Evolutionary conservation across 2,888 invertebrate species (phyloP).

Genomic region (Drosophila algonquin): DNA sequence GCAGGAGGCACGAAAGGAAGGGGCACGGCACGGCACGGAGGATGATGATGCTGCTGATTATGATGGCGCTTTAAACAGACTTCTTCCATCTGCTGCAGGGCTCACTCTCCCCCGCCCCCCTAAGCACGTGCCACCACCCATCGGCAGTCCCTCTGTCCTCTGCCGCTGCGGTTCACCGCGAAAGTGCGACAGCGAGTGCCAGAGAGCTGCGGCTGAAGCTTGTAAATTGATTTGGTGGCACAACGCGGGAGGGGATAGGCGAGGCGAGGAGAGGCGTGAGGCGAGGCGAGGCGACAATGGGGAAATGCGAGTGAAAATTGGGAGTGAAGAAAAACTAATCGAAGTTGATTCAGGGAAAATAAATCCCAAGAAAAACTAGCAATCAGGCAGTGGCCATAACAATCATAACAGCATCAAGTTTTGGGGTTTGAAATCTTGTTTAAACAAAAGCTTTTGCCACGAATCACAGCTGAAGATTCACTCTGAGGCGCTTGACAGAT

Average conservation of each 20-base stretch:
- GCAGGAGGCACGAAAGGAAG: background rate
- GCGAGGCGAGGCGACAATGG: slow-evolving; percentile 5
- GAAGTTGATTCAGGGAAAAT: background rate
- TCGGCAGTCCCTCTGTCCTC: slow-evolving; percentile 3
- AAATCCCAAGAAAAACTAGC: background rate
- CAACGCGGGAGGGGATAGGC: background rate
- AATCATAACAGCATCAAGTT: background rate
- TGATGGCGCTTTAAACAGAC: slow-evolving; percentile 54
- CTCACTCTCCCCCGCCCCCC: background rate
- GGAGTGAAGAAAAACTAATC: background rate
- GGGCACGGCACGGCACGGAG: background rate
- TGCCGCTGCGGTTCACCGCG: slow-evolving; percentile 41
- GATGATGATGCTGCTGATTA: slow-evolving; percentile 52
- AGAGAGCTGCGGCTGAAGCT: slow-evolving; percentile 38
- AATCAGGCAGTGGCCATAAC: background rate
- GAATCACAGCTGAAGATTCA: background rate
- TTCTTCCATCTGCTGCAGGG: slow-evolving; percentile 33
- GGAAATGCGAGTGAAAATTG: background rate
- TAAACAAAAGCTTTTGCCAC: background rate
- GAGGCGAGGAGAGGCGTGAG: too few relatives aligned
- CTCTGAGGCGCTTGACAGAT: background rate
- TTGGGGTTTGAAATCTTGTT: background rate
- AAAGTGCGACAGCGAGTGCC: slow-evolving; percentile 5
- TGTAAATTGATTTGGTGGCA: slow-evolving; percentile 50
- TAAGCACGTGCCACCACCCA: slow-evolving; percentile 33